Base-by-base conservation (phyloP, 2,113 vertebrate genomes). In the Clupea harengus region DNA sequence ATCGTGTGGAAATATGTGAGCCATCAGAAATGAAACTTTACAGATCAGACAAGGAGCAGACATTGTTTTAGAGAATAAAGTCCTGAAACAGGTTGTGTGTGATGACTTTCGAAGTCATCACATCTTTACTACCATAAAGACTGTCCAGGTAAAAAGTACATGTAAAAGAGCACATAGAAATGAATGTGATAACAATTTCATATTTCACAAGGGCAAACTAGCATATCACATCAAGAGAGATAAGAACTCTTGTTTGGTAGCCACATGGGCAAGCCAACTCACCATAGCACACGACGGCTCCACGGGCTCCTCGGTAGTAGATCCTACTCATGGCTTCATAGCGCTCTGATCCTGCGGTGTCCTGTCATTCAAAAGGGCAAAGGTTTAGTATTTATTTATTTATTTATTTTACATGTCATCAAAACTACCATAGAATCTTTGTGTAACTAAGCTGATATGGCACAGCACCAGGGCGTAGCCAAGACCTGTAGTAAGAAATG, bases 311-410 rank as follows among this genome's bases (percentile, higher is more conserved):
- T 39, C 98, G 94, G 92, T 99, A 99, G 92, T 99, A 99, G 88
- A 99, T 99, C 80, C 98, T 95, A 91, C 98, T 99, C 98, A 99
- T 99, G 49, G 98, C 98, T 89, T 99, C 98, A 0, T 99, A 99
- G 10, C 98, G 96, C 89, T 99, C 98, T 0, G 98, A 99, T 85
- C 98, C 98, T 0, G 98, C 98, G 0, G 98, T 99, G 91, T 99
- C 98, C 98, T 99, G 91, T 57, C 32, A 5, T n/a, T 47, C 20
- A 22, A 18, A 85, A 18, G 25, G 54, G 25, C 57, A 78, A 47
- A 72, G 45, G 39, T 11, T 8, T 9, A 2, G 45, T 81, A 2
- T 60, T 60, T 64, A 8, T 5, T 39, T 39, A 1, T 39, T 39
- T 39, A 39, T 39, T 39, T 39, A n/a, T 39, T 39, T 0, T 18